Evolutionary conservation across 2,888 invertebrate genomes (phyloP), one percentile per base, ranked within the genome.

Genomic region (Lutraria lutraria): DNA sequence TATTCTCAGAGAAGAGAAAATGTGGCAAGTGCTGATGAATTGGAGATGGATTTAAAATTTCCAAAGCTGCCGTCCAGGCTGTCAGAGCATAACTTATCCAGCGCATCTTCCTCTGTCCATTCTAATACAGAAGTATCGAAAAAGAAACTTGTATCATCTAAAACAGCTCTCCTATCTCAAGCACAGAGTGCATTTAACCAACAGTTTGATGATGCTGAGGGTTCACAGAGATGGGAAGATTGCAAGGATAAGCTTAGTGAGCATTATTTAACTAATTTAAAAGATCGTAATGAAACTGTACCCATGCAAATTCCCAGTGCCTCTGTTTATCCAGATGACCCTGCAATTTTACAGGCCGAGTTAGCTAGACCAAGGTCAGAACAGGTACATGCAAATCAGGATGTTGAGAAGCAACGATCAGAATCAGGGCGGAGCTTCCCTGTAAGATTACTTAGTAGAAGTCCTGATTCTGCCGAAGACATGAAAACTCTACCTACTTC

Each of bases 201-300:
- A 60, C 91, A 91, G 80, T 89, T 82, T 88, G 91, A 91, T 85
- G 91, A 91, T 89, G 91, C 91, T 29, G 89, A 86, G 34, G 87
- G 91, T n/a, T 86, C 91, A 25, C 91, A 91, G 68, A 76, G 86
- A n/a, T 91, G 91, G 91, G 91, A 91, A 56, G 53, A 89, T 52
- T 89, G 82, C 76, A 91, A 91, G 79, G 63, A 88, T 21, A 86
- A 85, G 76, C 56, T 91, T 2, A 89, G 89, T 87, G 89, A 89
- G 83, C 89, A 89, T 52, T 91, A 91, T 84, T 81, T 89, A 21
- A 76, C 84, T 10, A 86, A n/a, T 34, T 83, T 88, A 19, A 63
- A 56, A 21, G 54, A 81, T 0, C 34, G 25, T 54, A 43, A 34
- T 54, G n/a, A 31, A 12, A 43, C 4, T 12, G 10, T 29, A 25